Evolutionary conservation across 30 jellyfish, hydroid and myxozoan species (phyloP).

Genomic region (Hydractinia symbiolongicarpus): DNA sequence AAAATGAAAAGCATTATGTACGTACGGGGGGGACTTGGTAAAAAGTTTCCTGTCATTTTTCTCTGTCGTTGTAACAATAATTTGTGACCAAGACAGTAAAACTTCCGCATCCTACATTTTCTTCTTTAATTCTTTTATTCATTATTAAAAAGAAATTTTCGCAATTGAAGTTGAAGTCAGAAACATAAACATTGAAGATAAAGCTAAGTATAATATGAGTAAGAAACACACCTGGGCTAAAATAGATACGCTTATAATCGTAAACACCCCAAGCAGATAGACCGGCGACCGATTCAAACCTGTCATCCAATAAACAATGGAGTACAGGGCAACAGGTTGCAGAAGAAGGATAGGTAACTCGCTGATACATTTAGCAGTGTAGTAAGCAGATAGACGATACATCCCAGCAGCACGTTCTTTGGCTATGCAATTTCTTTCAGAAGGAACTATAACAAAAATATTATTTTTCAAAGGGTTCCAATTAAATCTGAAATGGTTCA

Average conservation of each 20-base stretch:
- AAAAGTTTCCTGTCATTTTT: too few relatives aligned
- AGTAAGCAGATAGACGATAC: slow-evolving; percentile 70
- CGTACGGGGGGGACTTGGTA: too few relatives aligned
- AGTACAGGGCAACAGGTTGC: slow-evolving; percentile 45
- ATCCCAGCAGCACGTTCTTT: slow-evolving; percentile 81
- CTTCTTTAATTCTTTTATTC: too few relatives aligned
- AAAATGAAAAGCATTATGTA: too few relatives aligned
- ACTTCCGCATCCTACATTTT: too few relatives aligned
- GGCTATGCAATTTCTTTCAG: slow-evolving; percentile 38
- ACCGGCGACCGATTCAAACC: slow-evolving; percentile 53
- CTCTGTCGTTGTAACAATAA: too few relatives aligned
- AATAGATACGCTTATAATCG: slow-evolving; percentile 27
- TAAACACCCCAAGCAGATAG: slow-evolving; percentile 30
- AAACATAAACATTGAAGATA: too few relatives aligned
- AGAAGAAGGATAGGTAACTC: slow-evolving; percentile 49
- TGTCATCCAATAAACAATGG: slow-evolving; percentile 57
- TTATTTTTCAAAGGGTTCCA: slow-evolving; percentile 11
- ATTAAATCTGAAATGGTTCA: background rate
- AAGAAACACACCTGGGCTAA: slow-evolving; percentile 44
- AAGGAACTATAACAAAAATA: slow-evolving; percentile 34
- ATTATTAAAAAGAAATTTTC: too few relatives aligned
- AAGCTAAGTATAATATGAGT: background rate
- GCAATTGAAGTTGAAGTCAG: too few relatives aligned
- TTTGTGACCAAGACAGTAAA: too few relatives aligned
- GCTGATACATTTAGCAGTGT: slow-evolving; percentile 46